Base-by-base conservation (phyloP, 1,140 invertebrate genomes). In the Aculops lycopersici region DNA sequence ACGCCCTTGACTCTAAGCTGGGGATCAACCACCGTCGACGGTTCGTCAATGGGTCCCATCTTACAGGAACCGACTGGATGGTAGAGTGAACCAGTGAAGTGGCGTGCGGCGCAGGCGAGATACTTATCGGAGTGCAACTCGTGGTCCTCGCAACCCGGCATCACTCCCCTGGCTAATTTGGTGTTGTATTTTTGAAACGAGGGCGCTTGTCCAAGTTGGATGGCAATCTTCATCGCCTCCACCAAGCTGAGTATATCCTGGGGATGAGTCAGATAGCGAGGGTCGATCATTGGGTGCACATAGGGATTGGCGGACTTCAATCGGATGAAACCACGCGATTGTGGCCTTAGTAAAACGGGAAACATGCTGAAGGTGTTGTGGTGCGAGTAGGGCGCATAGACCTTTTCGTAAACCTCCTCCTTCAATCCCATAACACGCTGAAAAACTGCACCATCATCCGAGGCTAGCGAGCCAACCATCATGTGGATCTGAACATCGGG, bases 401-500 rank as follows among this genome's bases (percentile, higher is more conserved):
- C 45, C 46, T 43, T 40, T 37, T 35, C 37, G 20, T 37, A 46
- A 18, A 46, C n/a, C 20, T 69, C 66, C 47, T 81, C 65, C 0
- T 58, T 63, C 1, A 78, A 52, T 4, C 77, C 77, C 46, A 80
- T 75, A 0, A 71, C 70, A 38, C 38, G 45, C 8, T 41, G 21
- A 24, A 52, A 45, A 17, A 39, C 40, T 14, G 31, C 17, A 18
- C 79, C 79, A 0, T 71, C 74, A 47, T 84, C 79, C 0, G 76
- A 79, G 50, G 76, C 76, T 0, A 74, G 77, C 3, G 74, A 76
- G 0, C 17, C 43, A 43, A 18, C 18, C 4, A 43, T 20, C 3
- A 77, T 57, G 72, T 75, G 78, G 50, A 79, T 77, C 46, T 78
- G 73, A 40, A 80, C 78, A 49, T 83, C 77, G 0, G 77, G 76